phyloP scores from a whole-genome alignment of 1,140 invertebrate genomes.

The Caenorhabditis brenneri region DNA sequence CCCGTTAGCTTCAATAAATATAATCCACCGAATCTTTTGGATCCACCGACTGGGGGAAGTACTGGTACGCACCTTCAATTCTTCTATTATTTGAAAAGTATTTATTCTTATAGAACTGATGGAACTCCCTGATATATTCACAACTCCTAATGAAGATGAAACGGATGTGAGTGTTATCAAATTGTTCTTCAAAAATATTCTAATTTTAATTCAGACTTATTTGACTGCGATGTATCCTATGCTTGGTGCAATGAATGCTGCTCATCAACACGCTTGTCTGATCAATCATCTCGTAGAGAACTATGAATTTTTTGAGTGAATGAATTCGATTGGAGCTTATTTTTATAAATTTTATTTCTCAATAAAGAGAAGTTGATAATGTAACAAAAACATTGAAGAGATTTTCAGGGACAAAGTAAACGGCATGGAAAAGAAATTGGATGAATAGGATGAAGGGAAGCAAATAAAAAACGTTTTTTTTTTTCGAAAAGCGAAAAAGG shows the following conservation, averaged over 20 bases:
- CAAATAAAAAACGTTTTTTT: too few relatives aligned
- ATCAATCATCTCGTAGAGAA: conserved; percentile 34
- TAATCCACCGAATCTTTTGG: conserved; percentile 16
- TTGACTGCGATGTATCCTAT: conserved; percentile 3
- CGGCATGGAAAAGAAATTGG: too few relatives aligned
- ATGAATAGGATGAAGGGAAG: too few relatives aligned
- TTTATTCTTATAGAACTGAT: neutral
- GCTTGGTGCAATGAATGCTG: neutral
- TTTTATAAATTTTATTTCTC: neutral
- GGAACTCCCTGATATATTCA: neutral
- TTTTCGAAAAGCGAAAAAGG: too few relatives aligned
- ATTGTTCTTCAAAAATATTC: too few relatives aligned
- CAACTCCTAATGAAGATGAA: neutral
- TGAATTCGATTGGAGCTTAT: neutral
- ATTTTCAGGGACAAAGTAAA: neutral
- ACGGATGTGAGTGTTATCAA: neutral
- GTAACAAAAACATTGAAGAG: too few relatives aligned
- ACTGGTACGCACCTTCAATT: neutral
- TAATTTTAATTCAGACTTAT: neutral
- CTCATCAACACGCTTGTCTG: conserved; percentile 10
- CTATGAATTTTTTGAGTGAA: conserved; percentile 14
- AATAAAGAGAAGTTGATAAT: neutral
- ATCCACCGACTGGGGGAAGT: neutral
- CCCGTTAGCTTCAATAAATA: neutral
- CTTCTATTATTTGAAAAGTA: neutral